Evolutionary conservation across 2,888 invertebrate species (phyloP), one percentile per base, ranked within the genome.

Genomic region (Drosophila phalerata): DNA sequence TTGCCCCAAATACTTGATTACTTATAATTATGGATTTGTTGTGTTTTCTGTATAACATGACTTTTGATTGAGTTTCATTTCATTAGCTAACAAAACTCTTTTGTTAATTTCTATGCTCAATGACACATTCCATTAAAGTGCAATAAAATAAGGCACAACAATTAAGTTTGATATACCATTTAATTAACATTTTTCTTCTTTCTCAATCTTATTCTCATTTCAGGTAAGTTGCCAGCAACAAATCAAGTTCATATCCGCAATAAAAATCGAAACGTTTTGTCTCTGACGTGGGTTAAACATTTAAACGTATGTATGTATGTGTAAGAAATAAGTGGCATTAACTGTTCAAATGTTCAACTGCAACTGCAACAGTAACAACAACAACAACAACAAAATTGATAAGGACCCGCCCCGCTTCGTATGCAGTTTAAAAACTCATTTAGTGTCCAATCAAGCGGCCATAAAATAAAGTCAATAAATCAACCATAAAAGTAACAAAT

Each of bases 401-500:
- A 85, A 85, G 90, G 84, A 67, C 78, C 87, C 87, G 89, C 87
- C 87, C 87, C 81, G 68, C 67, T 78, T 60, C 84, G 84, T 88
- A 80, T 88, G 90, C 70, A 85, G 84, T 85, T 85, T 85, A 85
- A 85, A 85, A 85, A 85, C 84, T 85, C 84, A 85, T 85, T 85
- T 85, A 85, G 84, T 85, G 84, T 85, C 84, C 84, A 85, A 85
- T 85, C 84, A 85, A 89, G 90, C 86, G 84, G 77, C 84, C 90
- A 85, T 85, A 85, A 85, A 85, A 88, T 89, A 85, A 85, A 89
- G 84, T 85, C 90, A 85, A 85, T 85, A 85, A 85, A 85, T 85
- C 84, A 85, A 85, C 81, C 90, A 89, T 83, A 88, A 85, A 85
- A 89, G 90, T 89, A 88, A 85, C 88, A 85, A 89, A 85, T 88